These are phyloP conservation scores for Synergus laeviventris DNA, from an alignment of 2,888 invertebrate genomes.

Conservation along the genomic window DNA sequence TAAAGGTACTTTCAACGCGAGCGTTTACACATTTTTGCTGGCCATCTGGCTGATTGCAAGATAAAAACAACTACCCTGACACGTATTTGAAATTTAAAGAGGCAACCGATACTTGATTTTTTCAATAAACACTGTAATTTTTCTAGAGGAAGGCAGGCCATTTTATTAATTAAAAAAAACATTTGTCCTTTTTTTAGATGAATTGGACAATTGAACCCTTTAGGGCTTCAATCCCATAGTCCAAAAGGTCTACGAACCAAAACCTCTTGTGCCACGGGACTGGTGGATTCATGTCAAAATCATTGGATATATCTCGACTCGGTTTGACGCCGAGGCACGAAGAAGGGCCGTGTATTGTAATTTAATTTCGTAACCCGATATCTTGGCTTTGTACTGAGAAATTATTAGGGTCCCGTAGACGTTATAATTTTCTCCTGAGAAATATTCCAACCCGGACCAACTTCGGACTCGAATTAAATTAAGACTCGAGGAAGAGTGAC, in stretches of 20 bases:
- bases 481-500: conserved; percentile 8
- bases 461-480: conserved; percentile 8
- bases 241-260: conserved; percentile 45
- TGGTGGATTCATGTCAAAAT: conserved; percentile 57
- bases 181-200: conserved; percentile 22
- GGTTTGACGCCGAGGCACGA: conserved; percentile 48
- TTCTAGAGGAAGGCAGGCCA: background rate
- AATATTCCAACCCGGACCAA: conserved; percentile 34
- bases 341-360: conserved; percentile 62
- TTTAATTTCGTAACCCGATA: conserved; percentile 69
- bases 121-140: background rate
- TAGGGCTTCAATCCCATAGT: conserved; percentile 39
- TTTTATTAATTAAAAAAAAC: conserved; percentile 62
- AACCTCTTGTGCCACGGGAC: conserved; percentile 51
- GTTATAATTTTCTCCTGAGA: conserved; percentile 57
- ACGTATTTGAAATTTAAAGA: background rate
- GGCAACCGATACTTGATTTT: background rate
- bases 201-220: conserved; percentile 65
- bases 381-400: conserved; percentile 52
- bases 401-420: conserved; percentile 49
- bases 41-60: conserved; percentile 2
- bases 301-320: conserved; percentile 58
- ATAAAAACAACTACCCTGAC: background rate
- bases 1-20: conserved; percentile 12
- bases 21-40: background rate